A percentile compares a stretch with the other conserved stretches of the same genome.
phyloP scores from a whole-genome alignment of 35 echinoderm and acorn worm genomes.

The Nesometra sesokonis region DNA sequence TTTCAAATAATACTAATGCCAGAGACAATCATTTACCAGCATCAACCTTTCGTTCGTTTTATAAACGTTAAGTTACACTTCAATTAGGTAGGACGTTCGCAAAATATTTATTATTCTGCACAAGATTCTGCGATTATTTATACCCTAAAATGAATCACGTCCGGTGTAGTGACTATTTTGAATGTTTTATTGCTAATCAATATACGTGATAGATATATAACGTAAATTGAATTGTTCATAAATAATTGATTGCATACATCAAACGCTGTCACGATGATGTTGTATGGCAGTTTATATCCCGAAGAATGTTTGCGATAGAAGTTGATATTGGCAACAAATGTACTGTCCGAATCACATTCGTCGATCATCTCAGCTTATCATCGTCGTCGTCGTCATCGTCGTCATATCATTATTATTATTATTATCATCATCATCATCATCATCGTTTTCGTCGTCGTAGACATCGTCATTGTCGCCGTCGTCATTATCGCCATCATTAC shows the following conservation, averaged over 20 bases:
- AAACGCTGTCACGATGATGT: neutral
- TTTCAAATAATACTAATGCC: neutral
- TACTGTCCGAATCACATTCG: too few relatives aligned
- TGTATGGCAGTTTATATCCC: too few relatives aligned
- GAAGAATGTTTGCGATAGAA: too few relatives aligned
- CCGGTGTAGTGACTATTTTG: too few relatives aligned
- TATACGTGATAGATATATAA: neutral
- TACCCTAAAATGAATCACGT: neutral
- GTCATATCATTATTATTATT: too few relatives aligned
- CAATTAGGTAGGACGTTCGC: neutral
- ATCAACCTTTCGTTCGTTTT: neutral
- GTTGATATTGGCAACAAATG: too few relatives aligned
- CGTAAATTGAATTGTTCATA: neutral
- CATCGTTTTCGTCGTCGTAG: too few relatives aligned
- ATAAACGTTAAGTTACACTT: neutral
- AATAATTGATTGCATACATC: neutral
- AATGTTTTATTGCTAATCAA: neutral
- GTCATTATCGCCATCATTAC: neutral
- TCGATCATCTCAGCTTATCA: too few relatives aligned
- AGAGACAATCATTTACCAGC: neutral
- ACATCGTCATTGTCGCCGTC: too few relatives aligned
- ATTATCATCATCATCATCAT: too few relatives aligned
- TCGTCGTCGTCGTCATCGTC: too few relatives aligned
- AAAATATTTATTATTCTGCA: neutral
- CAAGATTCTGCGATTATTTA: neutral